Base-by-base conservation (phyloP, 2,797 vertebrate species). In the Hafferia zeledoni region DNA sequence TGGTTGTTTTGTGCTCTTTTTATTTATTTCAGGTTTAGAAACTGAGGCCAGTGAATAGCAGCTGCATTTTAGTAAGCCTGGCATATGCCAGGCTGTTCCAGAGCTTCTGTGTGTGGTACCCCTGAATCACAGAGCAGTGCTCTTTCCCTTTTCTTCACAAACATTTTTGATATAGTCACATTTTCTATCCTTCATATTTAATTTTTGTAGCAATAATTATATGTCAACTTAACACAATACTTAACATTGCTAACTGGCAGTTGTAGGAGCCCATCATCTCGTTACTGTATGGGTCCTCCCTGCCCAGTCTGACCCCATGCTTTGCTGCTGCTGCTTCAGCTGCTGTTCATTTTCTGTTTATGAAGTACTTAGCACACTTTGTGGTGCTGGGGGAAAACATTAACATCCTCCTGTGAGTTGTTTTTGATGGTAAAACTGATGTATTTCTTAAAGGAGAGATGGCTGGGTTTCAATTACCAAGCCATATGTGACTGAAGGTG, bases 51-150 rank as follows among this genome's bases (percentile, higher is more conserved):
- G 11, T 31, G 27, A 88, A 53, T 7, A 60, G 35, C 35, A 83
- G 13, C 13, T 60, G 18, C 27, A 61, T 11, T 50, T 68, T 39
- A 37, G 33, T 3, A 53, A 30, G 11, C 15, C 25, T 2, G 1
- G 31, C 13, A 5, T 17, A 10, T 30, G 17, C 5, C 33, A 11
- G 31, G 13, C 5, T 78, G 20, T 30, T n/a, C 10, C 17, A 30
- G 0, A 2, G 24, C 30, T 85, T 82, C 4, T 1, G 33, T 0
- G 0, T 3, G 8, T 0, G 1, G 10, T 8, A 19, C 18, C 17
- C 89, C n/a, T 1, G 1, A 35, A 39, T 3, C 0, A 0, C 31
- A 27, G 13, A 59, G 17, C 22, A 72, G 13, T 1, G 0, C 5
- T 80, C 41, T 67, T 70, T 9, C 17, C 15, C 13, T 52, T 12